Percentiles rank a stretch among this genome's conserved stretches.
Evolutionary conservation across 2,888 invertebrate genomes (phyloP).

Genomic region (Corbicula japonica): DNA sequence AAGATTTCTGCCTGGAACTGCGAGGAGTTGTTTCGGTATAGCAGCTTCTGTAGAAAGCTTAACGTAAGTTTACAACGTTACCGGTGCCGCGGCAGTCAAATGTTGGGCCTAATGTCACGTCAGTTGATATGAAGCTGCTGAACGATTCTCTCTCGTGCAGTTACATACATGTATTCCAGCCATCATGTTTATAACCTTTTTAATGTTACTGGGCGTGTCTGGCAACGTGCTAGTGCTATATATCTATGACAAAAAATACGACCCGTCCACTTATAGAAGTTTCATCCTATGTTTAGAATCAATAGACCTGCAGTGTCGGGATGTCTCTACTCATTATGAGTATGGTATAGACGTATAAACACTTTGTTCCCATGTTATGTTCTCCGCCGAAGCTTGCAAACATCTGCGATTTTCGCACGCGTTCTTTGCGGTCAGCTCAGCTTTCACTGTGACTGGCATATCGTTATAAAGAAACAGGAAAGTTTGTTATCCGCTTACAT

Average conservation of each 20-base stretch:
- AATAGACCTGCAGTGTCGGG: conserved; percentile 73
- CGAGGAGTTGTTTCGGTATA: no score
- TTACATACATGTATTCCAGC: conserved; percentile 74
- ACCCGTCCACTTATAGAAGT: conserved; percentile 69
- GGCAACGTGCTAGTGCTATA: conserved; percentile 75
- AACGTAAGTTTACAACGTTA: conserved; percentile 60
- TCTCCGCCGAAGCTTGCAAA: conserved; percentile 72
- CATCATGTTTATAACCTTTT: conserved; percentile 70
- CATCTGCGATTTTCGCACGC: conserved; percentile 69
- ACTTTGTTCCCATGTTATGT: no score
- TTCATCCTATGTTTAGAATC: conserved; percentile 76
- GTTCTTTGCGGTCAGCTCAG: conserved; percentile 74
- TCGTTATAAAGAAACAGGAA: conserved; percentile 75
- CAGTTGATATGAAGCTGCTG: conserved; percentile 65
- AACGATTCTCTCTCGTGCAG: conserved; percentile 68
- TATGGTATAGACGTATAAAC: conserved; percentile 73
- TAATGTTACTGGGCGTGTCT: conserved; percentile 72
- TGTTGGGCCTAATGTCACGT: conserved; percentile 49
- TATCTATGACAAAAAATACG: conserved; percentile 73
- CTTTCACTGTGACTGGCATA: conserved; percentile 75
- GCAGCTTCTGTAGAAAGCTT: no score
- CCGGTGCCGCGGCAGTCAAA: conserved; percentile 47
- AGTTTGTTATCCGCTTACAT: conserved; percentile 77
- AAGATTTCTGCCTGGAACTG: no score
- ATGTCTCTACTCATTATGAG: conserved; percentile 77